Conservation (phyloP, 1,140 invertebrate genomes). For the Brachionus paranguensis region DNA sequence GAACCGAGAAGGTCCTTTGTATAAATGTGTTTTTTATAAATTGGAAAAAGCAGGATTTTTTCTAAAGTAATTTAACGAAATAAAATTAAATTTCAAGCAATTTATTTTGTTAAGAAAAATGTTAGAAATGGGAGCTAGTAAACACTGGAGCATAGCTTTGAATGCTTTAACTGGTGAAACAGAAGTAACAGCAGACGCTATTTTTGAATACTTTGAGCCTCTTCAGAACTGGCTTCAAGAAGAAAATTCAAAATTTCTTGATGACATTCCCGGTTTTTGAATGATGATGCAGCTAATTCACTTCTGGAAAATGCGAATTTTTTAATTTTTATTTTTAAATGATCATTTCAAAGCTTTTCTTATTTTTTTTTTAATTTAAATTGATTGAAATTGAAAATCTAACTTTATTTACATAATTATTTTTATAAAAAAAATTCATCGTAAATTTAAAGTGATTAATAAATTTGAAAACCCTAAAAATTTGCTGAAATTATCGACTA, state of each 20-base stretch:
- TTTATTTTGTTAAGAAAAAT: not conserved
- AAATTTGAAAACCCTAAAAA: too few relatives aligned
- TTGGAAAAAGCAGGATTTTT: slow-evolving; percentile 65
- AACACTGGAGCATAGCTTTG: slow-evolving; percentile 70
- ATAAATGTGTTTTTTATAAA: slow-evolving; percentile 81
- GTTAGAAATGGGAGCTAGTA: slow-evolving; percentile 63
- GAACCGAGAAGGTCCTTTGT: slow-evolving; percentile 67
- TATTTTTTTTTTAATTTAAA: too few relatives aligned
- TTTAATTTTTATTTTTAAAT: not conserved
- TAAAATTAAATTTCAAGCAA: not conserved
- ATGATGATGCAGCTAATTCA: not conserved
- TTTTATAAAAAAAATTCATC: too few relatives aligned
- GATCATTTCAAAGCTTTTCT: too few relatives aligned
- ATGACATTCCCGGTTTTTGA: not conserved
- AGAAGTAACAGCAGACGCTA: slow-evolving; percentile 67
- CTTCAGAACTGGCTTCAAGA: slow-evolving; percentile 69
- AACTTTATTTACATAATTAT: too few relatives aligned
- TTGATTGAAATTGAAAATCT: too few relatives aligned
- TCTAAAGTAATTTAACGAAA: slow-evolving; percentile 41
- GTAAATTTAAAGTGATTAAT: too few relatives aligned
- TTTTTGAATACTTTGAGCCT: slow-evolving; percentile 77
- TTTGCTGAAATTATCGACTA: too few relatives aligned
- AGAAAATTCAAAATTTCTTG: slow-evolving; percentile 60
- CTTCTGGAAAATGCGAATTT: not conserved
- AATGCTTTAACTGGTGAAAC: slow-evolving; percentile 67